Evolutionary conservation across 2,888 invertebrate genomes (phyloP), one percentile per base, ranked within the genome.

Genomic region (Pammene fasciana): DNA sequence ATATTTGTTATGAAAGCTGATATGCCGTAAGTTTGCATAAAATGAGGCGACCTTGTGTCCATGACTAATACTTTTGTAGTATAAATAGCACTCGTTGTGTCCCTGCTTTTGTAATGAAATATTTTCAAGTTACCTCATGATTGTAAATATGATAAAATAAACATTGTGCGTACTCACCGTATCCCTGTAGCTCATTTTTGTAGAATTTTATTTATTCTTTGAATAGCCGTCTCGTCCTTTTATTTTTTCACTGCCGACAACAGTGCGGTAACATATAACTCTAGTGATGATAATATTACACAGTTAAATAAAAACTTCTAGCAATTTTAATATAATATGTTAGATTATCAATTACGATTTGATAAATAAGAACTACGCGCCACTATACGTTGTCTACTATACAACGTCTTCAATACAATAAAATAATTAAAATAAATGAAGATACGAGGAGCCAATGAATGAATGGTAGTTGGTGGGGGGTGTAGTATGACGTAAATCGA

Each of bases 121-220:
- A 50, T 36, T 57, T 48, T 18, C n/a, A 45, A 18, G 13, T 54
- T 34, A 54, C 36, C 45, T 43, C 14, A 46, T n/a, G 7, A 56
- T 52, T 55, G 41, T 59, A 52, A 46, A 52, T 71, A 14, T 70
- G 52, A 50, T 43, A 62, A 43, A 54, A 61, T 65, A 62, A 59
- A 62, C 41, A 55, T 59, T 13, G 11, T 38, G 56, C 18, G 16
- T 18, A 68, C 90, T 90, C 78, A 90, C 90, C 72, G 88, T 79
- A 79, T 89, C 88, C 74, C 90, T 85, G 79, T 88, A 89, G 80
- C 87, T 90, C 90, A 90, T 90, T 74, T 78, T 86, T n/a, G 52
- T 46, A 13, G 14, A 34, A 60, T 38, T 38, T 45, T n/a, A 48
- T 41, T 48, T 62, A 46, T 11, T 43, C 36, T 14, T 59, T 65